phyloP scores from a whole-genome alignment of 1,140 invertebrate genomes.

The Diprion similis region DNA sequence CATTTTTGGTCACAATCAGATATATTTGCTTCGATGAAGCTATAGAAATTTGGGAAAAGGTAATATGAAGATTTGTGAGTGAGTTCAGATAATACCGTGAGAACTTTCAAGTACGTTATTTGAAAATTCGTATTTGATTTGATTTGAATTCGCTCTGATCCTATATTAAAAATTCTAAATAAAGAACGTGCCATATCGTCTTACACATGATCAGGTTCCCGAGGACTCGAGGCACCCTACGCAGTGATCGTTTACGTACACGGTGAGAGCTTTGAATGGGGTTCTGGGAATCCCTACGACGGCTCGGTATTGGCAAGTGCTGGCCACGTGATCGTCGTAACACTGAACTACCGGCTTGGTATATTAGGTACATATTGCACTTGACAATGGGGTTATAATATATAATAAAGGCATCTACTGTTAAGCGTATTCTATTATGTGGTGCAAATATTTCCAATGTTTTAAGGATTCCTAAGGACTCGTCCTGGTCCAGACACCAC shows the following conservation, averaged over 20 bases:
- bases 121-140: neutral
- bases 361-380: constrained; percentile 72
- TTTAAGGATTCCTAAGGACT: constrained; percentile 75
- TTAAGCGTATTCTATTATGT: neutral
- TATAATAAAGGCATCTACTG: neutral
- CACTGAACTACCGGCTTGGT: constrained; percentile 88
- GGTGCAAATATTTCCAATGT: constrained; percentile 20
- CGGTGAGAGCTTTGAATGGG: constrained; percentile 86
- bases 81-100: too few relatives aligned
- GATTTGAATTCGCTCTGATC: neutral
- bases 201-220: constrained; percentile 66
- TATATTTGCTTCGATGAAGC: too few relatives aligned
- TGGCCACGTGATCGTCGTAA: constrained; percentile 88
- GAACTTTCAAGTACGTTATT: too few relatives aligned
- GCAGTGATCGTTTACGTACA: constrained; percentile 85
- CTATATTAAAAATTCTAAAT: too few relatives aligned
- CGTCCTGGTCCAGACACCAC: constrained; percentile 62
- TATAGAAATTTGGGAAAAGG: too few relatives aligned
- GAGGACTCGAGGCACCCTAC: constrained; percentile 78
- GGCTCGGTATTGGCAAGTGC: constrained; percentile 86
- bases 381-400: too few relatives aligned
- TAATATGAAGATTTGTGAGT: too few relatives aligned
- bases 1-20: too few relatives aligned
- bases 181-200: neutral
- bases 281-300: constrained; percentile 85